Conservation (phyloP, 92 coral and sea anemone species). For the Porites divaricata region DNA sequence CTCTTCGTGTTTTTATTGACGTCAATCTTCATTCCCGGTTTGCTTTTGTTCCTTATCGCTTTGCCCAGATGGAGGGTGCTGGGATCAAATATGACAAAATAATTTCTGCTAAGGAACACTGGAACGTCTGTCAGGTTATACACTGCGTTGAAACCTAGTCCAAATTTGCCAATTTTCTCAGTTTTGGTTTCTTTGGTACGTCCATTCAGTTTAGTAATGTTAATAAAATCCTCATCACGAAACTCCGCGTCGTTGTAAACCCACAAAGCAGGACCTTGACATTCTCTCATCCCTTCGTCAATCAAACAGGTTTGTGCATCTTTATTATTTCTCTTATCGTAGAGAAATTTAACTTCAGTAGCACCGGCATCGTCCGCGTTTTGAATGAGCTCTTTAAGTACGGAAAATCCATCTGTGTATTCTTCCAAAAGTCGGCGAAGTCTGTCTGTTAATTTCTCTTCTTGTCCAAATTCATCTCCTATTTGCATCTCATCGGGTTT, state of each 20-base stretch:
- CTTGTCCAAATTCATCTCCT: slow-evolving; percentile 87
- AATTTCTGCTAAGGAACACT: slow-evolving; percentile 74
- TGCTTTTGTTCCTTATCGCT: slow-evolving; percentile 65
- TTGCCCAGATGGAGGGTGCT: slow-evolving; percentile 75
- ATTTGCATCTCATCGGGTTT: slow-evolving; percentile 78
- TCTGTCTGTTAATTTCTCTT: slow-evolving; percentile 76
- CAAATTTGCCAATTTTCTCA: slow-evolving; percentile 88
- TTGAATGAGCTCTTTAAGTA: slow-evolving; percentile 90
- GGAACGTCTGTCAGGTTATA: slow-evolving; percentile 93
- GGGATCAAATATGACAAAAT: slow-evolving; percentile 78
- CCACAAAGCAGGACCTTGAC: slow-evolving; percentile 96
- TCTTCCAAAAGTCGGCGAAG: slow-evolving; percentile 79
- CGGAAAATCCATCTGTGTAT: slow-evolving; percentile 87
- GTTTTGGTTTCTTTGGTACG: slow-evolving; percentile 76
- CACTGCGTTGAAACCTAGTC: slow-evolving; percentile 89
- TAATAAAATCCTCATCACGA: slow-evolving; percentile 81
- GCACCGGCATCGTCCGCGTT: slow-evolving; percentile 95
- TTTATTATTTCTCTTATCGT: slow-evolving; percentile 72
- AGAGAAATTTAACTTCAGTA: slow-evolving; percentile 75
- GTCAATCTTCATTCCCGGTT: slow-evolving; percentile 85
- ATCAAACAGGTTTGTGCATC: slow-evolving; percentile 67
- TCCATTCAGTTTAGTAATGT: slow-evolving; percentile 84
- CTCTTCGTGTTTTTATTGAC: slow-evolving; percentile 40
- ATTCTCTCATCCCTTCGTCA: slow-evolving; percentile 80
- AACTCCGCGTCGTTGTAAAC: slow-evolving; percentile 86